Percentiles rank a stretch among this genome's conserved stretches.
Conservation (phyloP, 2,888 invertebrate genomes). For the Selenia dentaria region DNA sequence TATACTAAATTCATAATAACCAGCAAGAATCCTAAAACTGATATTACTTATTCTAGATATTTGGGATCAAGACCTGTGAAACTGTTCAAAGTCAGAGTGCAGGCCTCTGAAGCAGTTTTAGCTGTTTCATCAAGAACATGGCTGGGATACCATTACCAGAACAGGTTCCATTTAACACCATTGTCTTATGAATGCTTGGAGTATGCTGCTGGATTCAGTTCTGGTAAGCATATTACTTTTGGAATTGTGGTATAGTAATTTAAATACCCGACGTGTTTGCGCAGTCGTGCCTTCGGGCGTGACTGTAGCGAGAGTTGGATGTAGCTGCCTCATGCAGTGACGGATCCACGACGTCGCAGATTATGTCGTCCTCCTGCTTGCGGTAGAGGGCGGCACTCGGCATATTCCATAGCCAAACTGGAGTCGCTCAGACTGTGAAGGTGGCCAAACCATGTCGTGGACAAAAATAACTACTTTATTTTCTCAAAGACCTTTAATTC, state of each 20-base stretch:
- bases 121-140: slow-evolving; percentile 99
- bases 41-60: slow-evolving; percentile 80
- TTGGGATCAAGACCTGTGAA: slow-evolving; percentile 98
- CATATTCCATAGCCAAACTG: slow-evolving; percentile 91
- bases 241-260: background rate
- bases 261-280: slow-evolving; percentile 62
- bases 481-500: too few relatives aligned
- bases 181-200: slow-evolving; percentile 98
- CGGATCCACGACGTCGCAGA: slow-evolving; percentile 87
- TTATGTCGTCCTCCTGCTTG: slow-evolving; percentile 77
- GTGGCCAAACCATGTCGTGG: slow-evolving; percentile 88
- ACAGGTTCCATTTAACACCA: slow-evolving; percentile 97
- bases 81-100: slow-evolving; percentile 97
- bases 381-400: slow-evolving; percentile 83
- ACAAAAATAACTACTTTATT: slow-evolving; percentile 64
- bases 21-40: too few relatives aligned
- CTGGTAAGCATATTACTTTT: slow-evolving; percentile 72
- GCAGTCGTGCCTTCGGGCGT: slow-evolving; percentile 56
- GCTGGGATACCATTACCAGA: slow-evolving; percentile 99
- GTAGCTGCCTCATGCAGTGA: slow-evolving; percentile 83
- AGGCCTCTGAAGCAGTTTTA: slow-evolving; percentile 97
- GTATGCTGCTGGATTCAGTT: slow-evolving; percentile 98
- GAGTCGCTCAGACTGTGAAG: slow-evolving; percentile 88
- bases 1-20: background rate
- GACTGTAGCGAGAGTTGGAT: slow-evolving; percentile 58